Percentiles rank a stretch among this genome's conserved stretches.
Conservation (phyloP, 1,140 invertebrate species). For the Ips typographus region DNA sequence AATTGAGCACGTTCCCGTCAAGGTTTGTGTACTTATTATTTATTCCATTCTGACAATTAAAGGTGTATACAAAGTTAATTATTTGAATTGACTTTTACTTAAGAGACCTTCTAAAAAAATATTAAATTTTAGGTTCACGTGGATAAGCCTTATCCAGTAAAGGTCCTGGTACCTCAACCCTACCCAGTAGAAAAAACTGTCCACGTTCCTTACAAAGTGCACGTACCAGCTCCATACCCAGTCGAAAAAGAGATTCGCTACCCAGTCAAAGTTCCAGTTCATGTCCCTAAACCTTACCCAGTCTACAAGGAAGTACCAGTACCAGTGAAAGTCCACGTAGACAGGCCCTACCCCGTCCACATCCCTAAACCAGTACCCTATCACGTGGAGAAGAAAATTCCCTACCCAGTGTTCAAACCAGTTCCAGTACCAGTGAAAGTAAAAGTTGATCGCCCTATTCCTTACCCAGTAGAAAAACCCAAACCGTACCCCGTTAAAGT, state of each 20-base stretch:
- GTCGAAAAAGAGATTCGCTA: conserved; percentile 65
- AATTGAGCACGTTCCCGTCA: conserved; percentile 68
- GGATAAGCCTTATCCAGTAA: conserved; percentile 65
- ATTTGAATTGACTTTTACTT: too few relatives aligned
- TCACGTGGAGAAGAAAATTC: conserved; percentile 52
- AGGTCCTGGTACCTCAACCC: conserved; percentile 66
- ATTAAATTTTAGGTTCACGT: conserved; percentile 65
- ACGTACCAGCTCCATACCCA: conserved; percentile 63
- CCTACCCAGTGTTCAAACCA: conserved; percentile 55
- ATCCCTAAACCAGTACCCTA: conserved; percentile 51
- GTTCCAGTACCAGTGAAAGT: conserved; percentile 56
- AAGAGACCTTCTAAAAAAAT: neutral
- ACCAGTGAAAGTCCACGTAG: conserved; percentile 64
- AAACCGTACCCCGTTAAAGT: conserved; percentile 64
- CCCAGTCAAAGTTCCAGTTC: conserved; percentile 61
- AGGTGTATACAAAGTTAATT: too few relatives aligned
- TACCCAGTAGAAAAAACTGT: conserved; percentile 68
- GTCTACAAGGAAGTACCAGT: conserved; percentile 61
- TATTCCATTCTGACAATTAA: neutral
- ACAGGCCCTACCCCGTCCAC: conserved; percentile 60
- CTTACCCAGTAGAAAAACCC: conserved; percentile 62
- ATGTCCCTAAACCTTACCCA: conserved; percentile 61
- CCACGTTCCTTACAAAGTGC: conserved; percentile 64
- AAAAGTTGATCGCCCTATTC: conserved; percentile 61
- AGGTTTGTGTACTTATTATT: conserved; percentile 53